These are phyloP conservation scores for Tenodera sinensis DNA, from an alignment of 2,888 invertebrate species.

Conservation along the genomic window DNA sequence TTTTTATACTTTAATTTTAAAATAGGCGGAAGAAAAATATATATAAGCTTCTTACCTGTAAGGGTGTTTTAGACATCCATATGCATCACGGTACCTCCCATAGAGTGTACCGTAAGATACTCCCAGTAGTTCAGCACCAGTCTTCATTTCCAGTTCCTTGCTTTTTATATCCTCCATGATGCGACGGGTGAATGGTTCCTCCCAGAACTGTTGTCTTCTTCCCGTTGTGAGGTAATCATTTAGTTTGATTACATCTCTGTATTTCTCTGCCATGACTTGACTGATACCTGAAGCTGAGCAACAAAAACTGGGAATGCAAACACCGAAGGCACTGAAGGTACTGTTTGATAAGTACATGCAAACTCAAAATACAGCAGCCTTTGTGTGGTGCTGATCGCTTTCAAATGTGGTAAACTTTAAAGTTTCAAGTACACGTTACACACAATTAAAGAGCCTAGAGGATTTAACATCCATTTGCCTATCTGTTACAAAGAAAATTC, in stretches of 20 bases:
- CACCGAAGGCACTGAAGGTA: too few relatives aligned
- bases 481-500: too few relatives aligned
- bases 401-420: too few relatives aligned
- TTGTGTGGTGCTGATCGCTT: too few relatives aligned
- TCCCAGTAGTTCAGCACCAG: constrained; percentile 82
- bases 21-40: too few relatives aligned
- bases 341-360: too few relatives aligned
- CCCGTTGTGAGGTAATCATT: constrained; percentile 84
- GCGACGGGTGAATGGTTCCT: constrained; percentile 82
- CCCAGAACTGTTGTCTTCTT: constrained; percentile 87
- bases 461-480: too few relatives aligned
- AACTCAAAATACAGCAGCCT: too few relatives aligned
- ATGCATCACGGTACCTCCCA: constrained; percentile 84
- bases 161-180: constrained; percentile 87
- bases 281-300: constrained; percentile 12
- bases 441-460: too few relatives aligned
- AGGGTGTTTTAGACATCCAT: constrained; percentile 82
- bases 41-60: constrained; percentile 59
- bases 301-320: not conserved
- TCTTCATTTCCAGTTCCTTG: constrained; percentile 90
- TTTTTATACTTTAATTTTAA: too few relatives aligned
- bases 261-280: constrained; percentile 38
- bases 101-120: constrained; percentile 89
- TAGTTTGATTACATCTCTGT: constrained; percentile 74
- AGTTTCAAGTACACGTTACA: too few relatives aligned